Base-by-base conservation (phyloP, 2,888 invertebrate species). In the Osedax fenrisi region DNA sequence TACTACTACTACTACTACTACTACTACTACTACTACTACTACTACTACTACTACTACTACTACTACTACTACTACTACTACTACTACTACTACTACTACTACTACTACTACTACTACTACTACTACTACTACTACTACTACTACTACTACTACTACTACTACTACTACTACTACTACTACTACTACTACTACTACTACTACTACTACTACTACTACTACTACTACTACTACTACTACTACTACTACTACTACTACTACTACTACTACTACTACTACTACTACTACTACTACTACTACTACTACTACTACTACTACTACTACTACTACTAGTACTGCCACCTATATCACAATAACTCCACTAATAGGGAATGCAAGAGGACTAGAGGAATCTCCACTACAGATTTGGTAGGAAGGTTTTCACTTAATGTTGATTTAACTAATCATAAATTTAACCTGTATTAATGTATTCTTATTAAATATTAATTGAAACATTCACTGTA, bases 31-130 rank as follows among this genome's bases (percentile, higher is more conserved):
- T 64, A 76, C 27, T 92, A 88, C 78, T 80, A 67, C 67, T 67
- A 85, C 81, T 90, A 89, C 85, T 90, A 91, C 92, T n/a, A 72
- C 72, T n/a, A 64, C 64, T 21, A 22, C 10, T n/a, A 64, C 64
- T 21, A 13, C 64, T n/a, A 64, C 23, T 21, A 64, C 21, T n/a
- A 64, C 64, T 10, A 13, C 10, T 67, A 21, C 67, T 67, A 24
- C 67, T 67, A 67, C 67, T 67, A 24, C 67, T 67, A 67, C 67
- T 67, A 24, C 67, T 67, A 23, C 67, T 24, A 24, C 67, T 67
- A 24, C 67, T 67, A 24, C 22, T 67, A 24, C 67, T 67, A 24
- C 67, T 67, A 24, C 67, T 67, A 24, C 67, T 67, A 24, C 67
- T 67, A 67, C 67, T 67, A 24, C 67, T 21, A 67, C 67, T 67